Percentiles rank a stretch among this genome's conserved stretches.
Conservation (phyloP, 1,140 invertebrate species). For the Psilanteris sp. region DNA sequence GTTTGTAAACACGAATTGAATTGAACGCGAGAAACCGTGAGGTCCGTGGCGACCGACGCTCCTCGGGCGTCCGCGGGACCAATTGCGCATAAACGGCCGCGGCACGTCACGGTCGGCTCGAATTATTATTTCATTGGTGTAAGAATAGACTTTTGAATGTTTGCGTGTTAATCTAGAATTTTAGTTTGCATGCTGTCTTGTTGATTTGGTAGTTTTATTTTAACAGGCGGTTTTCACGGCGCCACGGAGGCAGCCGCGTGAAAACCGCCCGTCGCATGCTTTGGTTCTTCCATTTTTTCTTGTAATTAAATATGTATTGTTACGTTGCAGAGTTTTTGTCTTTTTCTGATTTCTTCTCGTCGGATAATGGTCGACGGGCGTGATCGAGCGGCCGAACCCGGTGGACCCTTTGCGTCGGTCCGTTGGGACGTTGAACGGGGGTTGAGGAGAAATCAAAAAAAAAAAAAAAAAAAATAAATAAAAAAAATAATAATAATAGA, state of each 20-base stretch:
- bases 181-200: constrained; percentile 62
- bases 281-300: constrained; percentile 36
- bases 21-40: constrained; percentile 1
- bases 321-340: not conserved
- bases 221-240: constrained; percentile 21
- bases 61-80: too few species aligned
- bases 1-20: constrained; percentile 13
- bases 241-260: not conserved
- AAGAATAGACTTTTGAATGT: constrained; percentile 59
- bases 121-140: constrained; percentile 57
- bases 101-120: constrained; percentile 25
- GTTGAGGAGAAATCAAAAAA: too few species aligned
- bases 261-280: constrained; percentile 4
- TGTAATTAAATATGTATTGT: constrained; percentile 25
- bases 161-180: constrained; percentile 56
- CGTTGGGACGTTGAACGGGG: not conserved
- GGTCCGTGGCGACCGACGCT: too few species aligned
- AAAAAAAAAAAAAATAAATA: too few species aligned
- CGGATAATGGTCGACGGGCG: too few species aligned
- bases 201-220: constrained; percentile 26
- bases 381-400: too few species aligned
- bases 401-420: too few species aligned
- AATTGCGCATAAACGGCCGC: too few species aligned
- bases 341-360: constrained; percentile 47
- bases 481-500: too few species aligned